Evolutionary conservation across 1,140 invertebrate genomes (phyloP).

Genomic region (Pogonomyrmex barbatus): DNA sequence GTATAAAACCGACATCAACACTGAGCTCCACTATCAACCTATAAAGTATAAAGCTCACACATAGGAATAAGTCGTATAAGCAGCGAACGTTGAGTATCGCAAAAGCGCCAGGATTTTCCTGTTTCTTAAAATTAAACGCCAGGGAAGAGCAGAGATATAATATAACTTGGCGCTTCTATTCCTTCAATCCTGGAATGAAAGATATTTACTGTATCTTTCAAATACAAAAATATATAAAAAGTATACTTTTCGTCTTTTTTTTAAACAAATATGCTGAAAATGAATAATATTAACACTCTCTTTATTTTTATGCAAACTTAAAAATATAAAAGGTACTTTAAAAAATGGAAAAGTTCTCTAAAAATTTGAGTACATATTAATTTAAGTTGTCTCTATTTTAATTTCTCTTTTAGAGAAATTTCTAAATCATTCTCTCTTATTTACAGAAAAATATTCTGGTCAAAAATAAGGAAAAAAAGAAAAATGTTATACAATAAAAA

Average conservation of each 20-base stretch:
- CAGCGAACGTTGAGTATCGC: neutral
- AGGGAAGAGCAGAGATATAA: conserved; percentile 40
- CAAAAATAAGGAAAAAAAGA: neutral
- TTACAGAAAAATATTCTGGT: neutral
- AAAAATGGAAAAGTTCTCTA: neutral
- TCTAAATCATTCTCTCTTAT: neutral
- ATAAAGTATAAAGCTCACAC: conserved; percentile 24
- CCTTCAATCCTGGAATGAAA: neutral
- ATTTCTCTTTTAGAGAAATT: neutral
- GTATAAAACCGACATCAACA: conserved; percentile 71
- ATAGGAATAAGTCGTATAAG: conserved; percentile 27
- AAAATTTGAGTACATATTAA: neutral
- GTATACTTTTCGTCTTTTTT: conserved; percentile 1
- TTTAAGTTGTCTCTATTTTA: neutral
- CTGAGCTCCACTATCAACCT: conserved; percentile 41
- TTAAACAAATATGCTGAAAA: neutral
- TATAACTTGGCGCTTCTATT: conserved; percentile 32
- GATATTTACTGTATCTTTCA: conserved; percentile 5
- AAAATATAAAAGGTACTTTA: neutral
- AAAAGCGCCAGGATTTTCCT: neutral
- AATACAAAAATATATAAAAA: conserved; percentile 30
- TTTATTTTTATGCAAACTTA: neutral
- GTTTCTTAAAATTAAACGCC: conserved; percentile 69
- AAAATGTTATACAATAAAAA: neutral
- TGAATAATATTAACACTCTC: conserved; percentile 14